These are phyloP conservation scores for Syngnathus scovelli DNA, from an alignment of 2,113 vertebrate genomes.

Conservation along the genomic window DNA sequence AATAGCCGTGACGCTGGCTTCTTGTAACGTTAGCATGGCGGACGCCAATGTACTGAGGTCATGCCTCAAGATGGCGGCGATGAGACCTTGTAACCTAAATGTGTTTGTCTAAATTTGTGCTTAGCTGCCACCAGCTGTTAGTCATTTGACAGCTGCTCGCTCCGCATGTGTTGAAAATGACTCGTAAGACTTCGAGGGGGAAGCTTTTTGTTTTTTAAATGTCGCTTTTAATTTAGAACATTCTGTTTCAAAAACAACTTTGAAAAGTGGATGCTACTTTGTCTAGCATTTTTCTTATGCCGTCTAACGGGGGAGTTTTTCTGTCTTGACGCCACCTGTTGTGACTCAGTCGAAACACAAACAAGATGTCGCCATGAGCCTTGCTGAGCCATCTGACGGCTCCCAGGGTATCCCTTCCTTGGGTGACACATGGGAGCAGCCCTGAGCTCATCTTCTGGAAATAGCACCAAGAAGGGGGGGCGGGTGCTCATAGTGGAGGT, in stretches of 20 bases:
- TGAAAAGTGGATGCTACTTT: neutral
- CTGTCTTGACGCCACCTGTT: neutral
- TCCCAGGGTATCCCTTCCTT: conserved; percentile 45
- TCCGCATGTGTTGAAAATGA: neutral
- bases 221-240: no score
- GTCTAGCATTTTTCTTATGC: no score
- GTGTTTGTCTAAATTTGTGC: conserved; percentile 1
- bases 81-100: conserved; percentile 7
- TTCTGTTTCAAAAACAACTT: no score
- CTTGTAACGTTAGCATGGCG: neutral
- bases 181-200: neutral
- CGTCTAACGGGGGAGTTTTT: neutral
- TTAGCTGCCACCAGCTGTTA: neutral
- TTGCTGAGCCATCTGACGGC: conserved; percentile 45
- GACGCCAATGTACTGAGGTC: neutral
- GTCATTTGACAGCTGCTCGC: neutral
- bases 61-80: conserved; percentile 1
- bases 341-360: conserved; percentile 1
- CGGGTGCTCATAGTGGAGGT: conserved; percentile 17
- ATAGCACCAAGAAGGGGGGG: conserved; percentile 29
- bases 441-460: conserved; percentile 57
- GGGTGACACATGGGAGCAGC: conserved; percentile 19
- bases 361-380: conserved; percentile 31
- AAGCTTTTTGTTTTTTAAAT: neutral
- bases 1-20: neutral